Base-by-base conservation (phyloP, 2,888 invertebrate species). In the Malthinus flaveolus region DNA sequence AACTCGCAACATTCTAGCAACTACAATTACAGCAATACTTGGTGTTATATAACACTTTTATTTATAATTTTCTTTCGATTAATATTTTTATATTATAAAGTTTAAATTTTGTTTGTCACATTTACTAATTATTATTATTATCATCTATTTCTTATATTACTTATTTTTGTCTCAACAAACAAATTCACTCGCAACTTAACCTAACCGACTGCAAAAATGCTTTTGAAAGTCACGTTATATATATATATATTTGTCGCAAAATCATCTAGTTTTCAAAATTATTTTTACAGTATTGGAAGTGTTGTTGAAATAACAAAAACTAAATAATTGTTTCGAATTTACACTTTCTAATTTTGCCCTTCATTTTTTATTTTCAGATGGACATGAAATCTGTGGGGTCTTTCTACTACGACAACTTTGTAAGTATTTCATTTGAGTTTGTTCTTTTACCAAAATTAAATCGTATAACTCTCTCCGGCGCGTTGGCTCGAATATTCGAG, bases 371-470 rank as follows among this genome's bases (percentile, higher is more conserved):
- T 81, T 90, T 90, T 85, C 90, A 93, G 93, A 93, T 93, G 93
- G 93, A 93, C 86, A 90, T 93, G 89, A 93, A 93, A 89, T 90
- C 91, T 85, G 91, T 93, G 86, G 93, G 93, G 83, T 92, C 92
- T 81, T 91, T 92, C 90, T 93, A 93, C 88, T 93, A 93, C 85
- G 93, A 93, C 84, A 93, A 92, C 86, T 93, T 93, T 87, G 93
- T 93, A 90, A 93, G 93, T 93, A 88, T 39, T 42, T 42, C 13
- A 15, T 15, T 35, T 7, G 9, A 6, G 1, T 42, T 15, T 1
- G 15, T 42, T n/a, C 1, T 42, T 42, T 6, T 42, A 8, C 3
- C 6, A 42, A 9, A 42, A 39, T 6, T 42, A 37, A 37, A 5
- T 12, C 37, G 11, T 3, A 0, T 23, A 23, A 23, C 3, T 3